Percentiles rank a stretch among this genome's conserved stretches.
Evolutionary conservation across 2,888 invertebrate genomes (phyloP).

Genomic region (Gastracanthus pulcherrimus): DNA sequence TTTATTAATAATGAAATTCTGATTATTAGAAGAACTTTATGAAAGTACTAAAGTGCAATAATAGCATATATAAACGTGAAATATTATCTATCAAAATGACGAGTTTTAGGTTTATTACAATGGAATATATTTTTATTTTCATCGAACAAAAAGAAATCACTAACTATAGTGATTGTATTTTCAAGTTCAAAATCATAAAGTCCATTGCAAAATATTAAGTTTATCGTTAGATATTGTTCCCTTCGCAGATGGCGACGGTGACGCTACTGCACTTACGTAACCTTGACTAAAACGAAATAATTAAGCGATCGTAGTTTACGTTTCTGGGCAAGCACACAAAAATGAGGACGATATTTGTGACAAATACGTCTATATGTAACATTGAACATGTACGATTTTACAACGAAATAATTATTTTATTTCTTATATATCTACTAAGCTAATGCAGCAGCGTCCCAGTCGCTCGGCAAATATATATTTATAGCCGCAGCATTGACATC

Average conservation of each 20-base stretch:
- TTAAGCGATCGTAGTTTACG: too few species aligned
- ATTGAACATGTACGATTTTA: too few species aligned
- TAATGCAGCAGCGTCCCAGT: constrained; percentile 1
- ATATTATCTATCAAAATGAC: constrained; percentile 23
- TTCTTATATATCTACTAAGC: neutral
- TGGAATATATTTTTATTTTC: neutral
- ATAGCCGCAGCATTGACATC: constrained; percentile 26
- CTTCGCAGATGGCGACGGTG: neutral
- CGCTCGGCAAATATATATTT: constrained; percentile 11
- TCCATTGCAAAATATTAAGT: neutral
- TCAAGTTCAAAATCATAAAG: neutral
- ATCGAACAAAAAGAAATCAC: neutral
- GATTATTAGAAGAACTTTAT: too few species aligned
- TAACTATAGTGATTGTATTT: neutral
- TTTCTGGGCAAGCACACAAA: too few species aligned
- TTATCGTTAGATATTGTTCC: neutral
- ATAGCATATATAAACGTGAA: neutral
- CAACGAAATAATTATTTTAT: neutral
- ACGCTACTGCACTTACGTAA: neutral
- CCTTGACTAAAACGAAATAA: too few species aligned
- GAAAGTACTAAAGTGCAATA: too few species aligned
- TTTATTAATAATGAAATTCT: too few species aligned
- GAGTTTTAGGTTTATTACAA: neutral
- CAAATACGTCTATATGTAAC: too few species aligned
- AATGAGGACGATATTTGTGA: too few species aligned